phyloP scores from a whole-genome alignment of 2,888 invertebrate species.

The Acrobasis suavella region DNA sequence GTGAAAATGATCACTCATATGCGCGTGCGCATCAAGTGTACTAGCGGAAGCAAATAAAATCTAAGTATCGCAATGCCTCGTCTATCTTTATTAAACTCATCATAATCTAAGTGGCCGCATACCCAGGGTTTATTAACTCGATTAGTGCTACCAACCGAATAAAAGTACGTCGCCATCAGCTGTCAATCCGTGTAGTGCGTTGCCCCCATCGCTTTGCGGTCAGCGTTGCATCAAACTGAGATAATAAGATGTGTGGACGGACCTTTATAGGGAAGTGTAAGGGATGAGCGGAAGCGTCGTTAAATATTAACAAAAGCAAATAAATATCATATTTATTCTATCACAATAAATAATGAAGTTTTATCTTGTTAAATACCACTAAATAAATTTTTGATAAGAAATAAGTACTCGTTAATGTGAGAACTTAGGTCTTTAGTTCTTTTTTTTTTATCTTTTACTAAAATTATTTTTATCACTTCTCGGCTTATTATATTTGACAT shows the following conservation, averaged over 20 bases:
- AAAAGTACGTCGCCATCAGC: conserved; percentile 31
- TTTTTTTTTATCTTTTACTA: too few species aligned
- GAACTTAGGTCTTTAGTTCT: too few species aligned
- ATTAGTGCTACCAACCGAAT: conserved; percentile 28
- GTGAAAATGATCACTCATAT: neutral
- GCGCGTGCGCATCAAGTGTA: neutral
- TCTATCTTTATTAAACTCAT: conserved; percentile 11
- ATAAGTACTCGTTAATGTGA: too few species aligned
- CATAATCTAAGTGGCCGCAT: conserved; percentile 7
- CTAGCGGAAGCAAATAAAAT: neutral
- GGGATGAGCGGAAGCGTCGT: conserved; percentile 12
- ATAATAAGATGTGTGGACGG: conserved; percentile 49
- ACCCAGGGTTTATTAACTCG: conserved; percentile 25
- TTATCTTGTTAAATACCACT: too few species aligned
- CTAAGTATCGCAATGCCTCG: neutral
- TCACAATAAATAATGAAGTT: too few species aligned
- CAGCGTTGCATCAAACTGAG: conserved; percentile 57
- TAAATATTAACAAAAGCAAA: too few species aligned
- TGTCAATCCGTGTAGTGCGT: conserved; percentile 48
- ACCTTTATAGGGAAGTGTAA: conserved; percentile 43
- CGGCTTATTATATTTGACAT: too few species aligned
- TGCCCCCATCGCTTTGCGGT: conserved; percentile 59
- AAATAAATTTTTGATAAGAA: too few species aligned
- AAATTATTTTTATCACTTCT: too few species aligned
- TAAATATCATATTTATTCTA: too few species aligned